These are phyloP conservation scores for Eretmocerus hayati DNA, from an alignment of 2,888 invertebrate genomes.

Conservation along the genomic window DNA sequence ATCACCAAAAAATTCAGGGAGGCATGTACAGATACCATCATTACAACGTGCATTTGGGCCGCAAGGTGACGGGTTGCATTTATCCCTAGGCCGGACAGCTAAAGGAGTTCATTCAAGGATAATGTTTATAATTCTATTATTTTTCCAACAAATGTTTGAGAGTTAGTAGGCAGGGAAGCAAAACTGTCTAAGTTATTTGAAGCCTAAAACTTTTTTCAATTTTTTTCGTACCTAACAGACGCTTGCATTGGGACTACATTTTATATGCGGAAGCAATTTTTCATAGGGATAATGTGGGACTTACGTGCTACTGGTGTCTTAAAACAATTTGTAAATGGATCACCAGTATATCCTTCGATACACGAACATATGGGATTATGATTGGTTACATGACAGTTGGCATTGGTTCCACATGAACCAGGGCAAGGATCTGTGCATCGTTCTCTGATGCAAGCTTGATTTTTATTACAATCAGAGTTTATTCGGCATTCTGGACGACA, in stretches of 20 bases:
- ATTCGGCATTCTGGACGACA: slow-evolving; percentile 74
- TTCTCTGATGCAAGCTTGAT: slow-evolving; percentile 67
- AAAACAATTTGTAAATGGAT: slow-evolving; percentile 57
- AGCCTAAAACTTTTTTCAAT: too few species aligned
- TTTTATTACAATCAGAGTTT: slow-evolving; percentile 67
- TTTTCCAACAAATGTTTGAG: too few species aligned
- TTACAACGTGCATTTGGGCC: slow-evolving; percentile 68
- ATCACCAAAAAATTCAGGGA: slow-evolving; percentile 44
- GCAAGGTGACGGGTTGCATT: slow-evolving; percentile 65
- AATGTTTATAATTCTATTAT: too few species aligned
- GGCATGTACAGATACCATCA: slow-evolving; percentile 44
- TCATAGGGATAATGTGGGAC: too few species aligned
- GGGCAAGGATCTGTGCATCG: slow-evolving; percentile 80
- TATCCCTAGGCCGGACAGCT: slow-evolving; percentile 46
- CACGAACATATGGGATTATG: slow-evolving; percentile 72
- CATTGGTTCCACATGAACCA: slow-evolving; percentile 64
- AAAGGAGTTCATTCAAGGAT: slow-evolving; percentile 6
- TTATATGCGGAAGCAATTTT: too few species aligned
- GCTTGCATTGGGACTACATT: too few species aligned
- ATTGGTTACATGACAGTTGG: slow-evolving; percentile 60
- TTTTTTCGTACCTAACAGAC: too few species aligned
- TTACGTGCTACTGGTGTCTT: slow-evolving; percentile 10
- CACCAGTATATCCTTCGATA: slow-evolving; percentile 62
- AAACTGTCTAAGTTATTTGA: too few species aligned
- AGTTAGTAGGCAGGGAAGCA: too few species aligned